Conservation (phyloP, 2,888 invertebrate genomes). For the Epistrophe eligans region DNA sequence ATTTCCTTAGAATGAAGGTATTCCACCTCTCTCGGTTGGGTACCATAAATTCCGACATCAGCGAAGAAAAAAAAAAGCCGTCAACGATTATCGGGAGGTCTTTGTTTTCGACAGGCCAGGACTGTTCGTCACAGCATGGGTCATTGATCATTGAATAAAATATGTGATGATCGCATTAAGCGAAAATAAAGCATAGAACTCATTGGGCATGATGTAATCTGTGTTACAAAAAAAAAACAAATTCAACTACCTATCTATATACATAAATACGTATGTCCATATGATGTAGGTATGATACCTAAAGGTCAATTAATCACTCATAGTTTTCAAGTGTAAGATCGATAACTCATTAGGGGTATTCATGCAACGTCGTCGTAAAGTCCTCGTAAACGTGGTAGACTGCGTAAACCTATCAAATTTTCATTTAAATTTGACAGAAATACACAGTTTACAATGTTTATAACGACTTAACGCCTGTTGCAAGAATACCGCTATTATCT, state of each 20-base stretch:
- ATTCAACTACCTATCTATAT: not conserved
- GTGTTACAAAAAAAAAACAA: not conserved
- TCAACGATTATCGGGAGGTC: constrained; percentile 42
- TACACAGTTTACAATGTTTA: too few species aligned
- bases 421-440: too few species aligned
- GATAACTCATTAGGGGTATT: not conserved
- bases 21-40: constrained; percentile 45
- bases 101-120: constrained; percentile 35
- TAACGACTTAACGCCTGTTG: too few species aligned
- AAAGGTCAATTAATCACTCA: not conserved
- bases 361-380: too few species aligned
- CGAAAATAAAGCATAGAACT: not conserved
- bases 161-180: constrained; percentile 31
- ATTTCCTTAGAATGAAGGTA: constrained; percentile 64
- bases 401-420: too few species aligned
- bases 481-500: too few species aligned
- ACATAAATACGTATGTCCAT: not conserved
- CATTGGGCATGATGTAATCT: not conserved
- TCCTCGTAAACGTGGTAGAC: too few species aligned
- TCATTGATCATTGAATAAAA: constrained; percentile 45
- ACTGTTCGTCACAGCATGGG: constrained; percentile 52
- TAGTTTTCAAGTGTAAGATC: not conserved
- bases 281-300: not conserved
- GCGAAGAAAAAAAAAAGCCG: constrained; percentile 15
- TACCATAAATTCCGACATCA: constrained; percentile 59